Percentiles rank a stretch among this genome's conserved stretches.
phyloP scores from a whole-genome alignment of 2,113 vertebrate genomes.

The Ailuropoda melanoleuca region DNA sequence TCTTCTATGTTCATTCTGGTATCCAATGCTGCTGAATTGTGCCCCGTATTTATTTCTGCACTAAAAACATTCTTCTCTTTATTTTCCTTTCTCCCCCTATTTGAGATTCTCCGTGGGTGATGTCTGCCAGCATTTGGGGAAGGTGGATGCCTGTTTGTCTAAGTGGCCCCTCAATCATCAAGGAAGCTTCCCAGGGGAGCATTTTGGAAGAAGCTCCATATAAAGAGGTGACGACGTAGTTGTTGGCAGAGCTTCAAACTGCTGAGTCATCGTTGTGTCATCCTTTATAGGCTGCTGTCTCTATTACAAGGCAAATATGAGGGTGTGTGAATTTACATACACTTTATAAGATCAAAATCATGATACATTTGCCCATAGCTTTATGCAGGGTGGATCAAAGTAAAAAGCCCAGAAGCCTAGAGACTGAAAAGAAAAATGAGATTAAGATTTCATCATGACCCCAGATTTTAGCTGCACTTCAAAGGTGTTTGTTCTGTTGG shows the following conservation, averaged over 20 bases:
- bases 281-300: conserved; percentile 41
- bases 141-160: neutral
- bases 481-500: conserved; percentile 32
- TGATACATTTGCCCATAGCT: conserved; percentile 60
- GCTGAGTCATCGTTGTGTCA: conserved; percentile 55
- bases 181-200: conserved; percentile 8
- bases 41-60: neutral
- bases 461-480: conserved; percentile 54
- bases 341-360: conserved; percentile 68
- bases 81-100: neutral
- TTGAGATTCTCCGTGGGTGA: neutral
- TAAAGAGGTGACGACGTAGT: conserved; percentile 34
- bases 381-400: conserved; percentile 73
- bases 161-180: neutral
- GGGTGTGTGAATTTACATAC: conserved; percentile 62
- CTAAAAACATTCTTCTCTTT: neutral
- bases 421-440: conserved; percentile 57
- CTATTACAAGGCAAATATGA: conserved; percentile 26
- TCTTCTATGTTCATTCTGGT: neutral
- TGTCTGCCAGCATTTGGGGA: neutral
- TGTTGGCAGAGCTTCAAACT: conserved; percentile 39
- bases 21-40: too few relatives aligned
- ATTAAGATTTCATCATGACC: conserved; percentile 47
- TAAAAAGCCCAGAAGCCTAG: conserved; percentile 5
- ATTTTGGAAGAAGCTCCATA: neutral